Base-by-base conservation (phyloP, 2,113 vertebrate genomes). In the Datnioides undecimradiatus region DNA sequence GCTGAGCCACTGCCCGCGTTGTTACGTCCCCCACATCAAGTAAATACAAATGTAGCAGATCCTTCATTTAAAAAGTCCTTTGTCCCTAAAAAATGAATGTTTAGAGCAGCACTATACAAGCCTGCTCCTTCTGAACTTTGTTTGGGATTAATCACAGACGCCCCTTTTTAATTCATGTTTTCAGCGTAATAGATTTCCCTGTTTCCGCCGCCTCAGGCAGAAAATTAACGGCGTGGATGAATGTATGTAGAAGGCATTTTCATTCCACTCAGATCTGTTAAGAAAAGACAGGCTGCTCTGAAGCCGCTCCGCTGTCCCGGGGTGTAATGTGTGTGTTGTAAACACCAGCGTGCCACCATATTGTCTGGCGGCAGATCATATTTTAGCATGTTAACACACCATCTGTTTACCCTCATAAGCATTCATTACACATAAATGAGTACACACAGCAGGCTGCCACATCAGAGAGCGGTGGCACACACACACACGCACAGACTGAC, bases 381-480 rank as follows among this genome's bases (percentile, higher is more conserved):
- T 94, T 95, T 95, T 90, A 93, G 89, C 86, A 90, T 93, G 93
- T 95, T 95, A 94, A 93, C 93, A 90, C 91, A 87, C 94, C 94
- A 95, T 95, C 95, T 95, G 95, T 92, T 94, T 90, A 86, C 79
- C 85, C 92, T 88, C 88, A 92, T 93, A 93, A 90, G 86, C 91
- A 93, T 94, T 93, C 94, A 94, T 94, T 94, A 93, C 91, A 90
- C 91, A 92, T 90, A 92, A 93, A 93, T 88, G 90, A 88, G 81
- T 81, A 83, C 85, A 91, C 89, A 83, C 88, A 91, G 87, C 87
- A 88, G 90, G 89, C 82, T 83, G 79, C 70, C 77, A 83, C 85
- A 79, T 88, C 90, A 87, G 63, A 85, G 69, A 89, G 76, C 58
- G 17, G 79, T 34, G 19, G 17, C 27, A 67, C 69, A 79, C 72